A percentile compares a stretch with the other conserved stretches of the same genome.
Conservation (phyloP, 2,797 vertebrate species). For the Synaphobranchus kaupii region DNA sequence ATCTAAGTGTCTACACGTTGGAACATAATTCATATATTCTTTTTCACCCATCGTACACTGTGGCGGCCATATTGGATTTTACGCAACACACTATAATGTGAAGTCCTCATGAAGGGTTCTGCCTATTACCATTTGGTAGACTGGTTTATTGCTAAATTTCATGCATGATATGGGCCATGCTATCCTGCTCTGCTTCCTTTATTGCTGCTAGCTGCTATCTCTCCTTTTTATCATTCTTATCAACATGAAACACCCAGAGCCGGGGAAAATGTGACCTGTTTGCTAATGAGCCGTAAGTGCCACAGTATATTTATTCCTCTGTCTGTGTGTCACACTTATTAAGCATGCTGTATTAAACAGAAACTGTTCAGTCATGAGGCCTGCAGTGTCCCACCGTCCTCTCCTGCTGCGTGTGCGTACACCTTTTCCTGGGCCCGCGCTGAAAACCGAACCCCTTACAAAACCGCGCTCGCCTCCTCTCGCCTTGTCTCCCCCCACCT, state of each 20-base stretch:
- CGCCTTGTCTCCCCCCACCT: not conserved
- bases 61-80: not conserved
- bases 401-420: constrained; percentile 55
- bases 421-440: constrained; percentile 21
- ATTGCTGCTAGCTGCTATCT: constrained; percentile 50
- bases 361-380: constrained; percentile 45
- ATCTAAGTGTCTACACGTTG: not conserved
- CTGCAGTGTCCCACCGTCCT: constrained; percentile 53
- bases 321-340: constrained; percentile 28
- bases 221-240: constrained; percentile 47
- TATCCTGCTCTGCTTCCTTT: not conserved
- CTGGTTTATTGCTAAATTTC: constrained; percentile 14
- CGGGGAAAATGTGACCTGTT: constrained; percentile 55
- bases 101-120: not conserved
- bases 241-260: constrained; percentile 61
- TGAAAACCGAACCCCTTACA: constrained; percentile 22
- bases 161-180: constrained; percentile 7
- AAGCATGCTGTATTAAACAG: constrained; percentile 45
- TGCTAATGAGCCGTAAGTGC: constrained; percentile 50
- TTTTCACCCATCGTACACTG: not conserved
- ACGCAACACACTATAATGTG: not conserved
- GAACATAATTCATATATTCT: not conserved
- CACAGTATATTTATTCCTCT: constrained; percentile 38
- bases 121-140: not conserved
- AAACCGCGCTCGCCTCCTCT: constrained; percentile 12